phyloP scores from a whole-genome alignment of 2,888 invertebrate genomes.

The Octonoba sinensis region DNA sequence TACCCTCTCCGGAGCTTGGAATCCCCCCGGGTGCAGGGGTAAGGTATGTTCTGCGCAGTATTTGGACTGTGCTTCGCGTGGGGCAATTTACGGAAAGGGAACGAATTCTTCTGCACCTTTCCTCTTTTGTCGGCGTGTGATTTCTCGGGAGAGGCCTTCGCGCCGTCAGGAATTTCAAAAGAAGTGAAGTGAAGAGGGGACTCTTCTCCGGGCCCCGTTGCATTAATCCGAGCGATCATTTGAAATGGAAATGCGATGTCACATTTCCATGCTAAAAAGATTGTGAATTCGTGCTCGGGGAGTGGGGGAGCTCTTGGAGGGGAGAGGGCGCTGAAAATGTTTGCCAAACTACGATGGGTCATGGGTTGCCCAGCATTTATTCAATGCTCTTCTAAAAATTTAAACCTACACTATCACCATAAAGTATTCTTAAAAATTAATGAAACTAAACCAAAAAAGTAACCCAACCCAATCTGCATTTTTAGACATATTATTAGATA shows the following conservation, averaged over 20 bases:
- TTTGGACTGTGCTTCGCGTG: conserved; percentile 24
- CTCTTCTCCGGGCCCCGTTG: conserved; percentile 7
- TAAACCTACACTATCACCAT: too few relatives aligned
- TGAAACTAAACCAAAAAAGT: too few relatives aligned
- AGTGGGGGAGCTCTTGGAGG: neutral
- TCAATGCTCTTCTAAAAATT: too few relatives aligned
- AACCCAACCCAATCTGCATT: too few relatives aligned
- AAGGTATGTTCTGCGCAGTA: too few relatives aligned
- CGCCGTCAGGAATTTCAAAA: conserved; percentile 57
- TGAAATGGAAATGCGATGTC: conserved; percentile 63
- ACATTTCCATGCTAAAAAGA: conserved; percentile 59
- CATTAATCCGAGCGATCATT: conserved; percentile 61
- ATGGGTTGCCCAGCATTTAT: too few relatives aligned
- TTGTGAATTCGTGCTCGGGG: neutral
- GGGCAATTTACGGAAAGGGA: neutral
- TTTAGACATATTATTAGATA: too few relatives aligned
- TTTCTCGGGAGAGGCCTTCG: conserved; percentile 55
- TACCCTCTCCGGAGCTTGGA: neutral
- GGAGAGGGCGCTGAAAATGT: neutral
- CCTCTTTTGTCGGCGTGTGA: conserved; percentile 41
- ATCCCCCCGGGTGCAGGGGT: too few relatives aligned
- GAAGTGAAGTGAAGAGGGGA: conserved; percentile 14
- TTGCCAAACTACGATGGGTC: too few relatives aligned
- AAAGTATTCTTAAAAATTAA: too few relatives aligned
- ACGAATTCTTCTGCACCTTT: conserved; percentile 25